Base-by-base conservation (phyloP, 2,888 invertebrate genomes). In the Zelleria hepariella region DNA sequence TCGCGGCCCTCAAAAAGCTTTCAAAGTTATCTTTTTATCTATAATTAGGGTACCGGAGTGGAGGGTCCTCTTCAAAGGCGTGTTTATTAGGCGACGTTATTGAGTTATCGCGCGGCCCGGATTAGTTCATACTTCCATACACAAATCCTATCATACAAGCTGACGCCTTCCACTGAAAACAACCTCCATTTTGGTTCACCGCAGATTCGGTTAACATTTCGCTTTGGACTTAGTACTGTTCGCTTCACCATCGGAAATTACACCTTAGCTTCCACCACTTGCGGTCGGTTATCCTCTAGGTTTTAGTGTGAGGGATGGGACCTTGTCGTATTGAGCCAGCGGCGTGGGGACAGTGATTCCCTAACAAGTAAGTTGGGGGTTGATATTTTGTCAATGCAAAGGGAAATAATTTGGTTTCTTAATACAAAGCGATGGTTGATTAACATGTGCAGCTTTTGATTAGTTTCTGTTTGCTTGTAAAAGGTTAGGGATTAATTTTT, bases 141-240 rank as follows among this genome's bases (percentile, higher is more conserved):
- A 78, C 83, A 83, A 87, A 88, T 89, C 89, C 84, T 82, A 89
- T 89, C 89, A 89, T 74, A 85, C 89, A 88, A 83, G 82, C 88
- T 87, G 89, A 89, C 89, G 89, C 89, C 86, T 89, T 78, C 77
- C 77, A 74, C 82, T 78, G 75, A 79, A 82, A 84, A 86, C 85
- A 81, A 81, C 79, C 82, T 82, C 59, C 78, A 82, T 83, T 86
- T 86, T 75, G 86, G 86, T 80, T 76, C 75, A 84, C 87, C 89
- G 77, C 88, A 85, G 74, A 74, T 71, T 71, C 69, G 60, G 67
- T 68, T 64, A 68, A 70, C 65, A 69, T 66, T 63, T 63, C 64
- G 66, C 55, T 58, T 55, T 66, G 63, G 68, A 68, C 68, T 68
- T 68, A 59, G 67, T 67, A 68, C 63, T 63, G 59, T 61, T 32